Percentiles rank a stretch among this genome's conserved stretches.
Conservation (phyloP, 1,140 invertebrate species). For the Drosophila nigrodunni region DNA sequence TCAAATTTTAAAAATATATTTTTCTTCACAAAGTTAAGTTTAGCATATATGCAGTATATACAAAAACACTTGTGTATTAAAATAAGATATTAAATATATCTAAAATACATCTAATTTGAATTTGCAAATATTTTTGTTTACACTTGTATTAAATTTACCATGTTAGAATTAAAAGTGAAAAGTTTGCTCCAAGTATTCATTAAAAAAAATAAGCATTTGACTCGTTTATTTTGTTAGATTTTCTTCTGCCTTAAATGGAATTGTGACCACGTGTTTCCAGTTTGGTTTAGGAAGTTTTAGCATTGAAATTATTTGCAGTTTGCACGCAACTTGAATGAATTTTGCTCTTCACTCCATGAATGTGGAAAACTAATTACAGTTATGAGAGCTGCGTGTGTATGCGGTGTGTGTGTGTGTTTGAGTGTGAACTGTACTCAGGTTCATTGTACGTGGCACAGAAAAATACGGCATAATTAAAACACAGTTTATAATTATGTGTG, state of each 20-base stretch:
- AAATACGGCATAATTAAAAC: slow-evolving; percentile 45
- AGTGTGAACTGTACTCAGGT: slow-evolving; percentile 29
- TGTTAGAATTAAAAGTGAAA: no score
- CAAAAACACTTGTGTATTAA: no score
- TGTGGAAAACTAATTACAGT: slow-evolving; percentile 19
- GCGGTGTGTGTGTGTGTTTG: not conserved
- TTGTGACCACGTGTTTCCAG: not conserved
- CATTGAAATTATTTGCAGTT: slow-evolving; percentile 5
- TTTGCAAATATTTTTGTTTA: no score
- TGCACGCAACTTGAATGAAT: slow-evolving; percentile 9
- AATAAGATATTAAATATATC: no score
- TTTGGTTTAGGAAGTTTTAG: slow-evolving; percentile 16
- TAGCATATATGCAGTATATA: no score
- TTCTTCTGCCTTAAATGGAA: not conserved
- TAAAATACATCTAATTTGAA: no score
- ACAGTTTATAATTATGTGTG: slow-evolving; percentile 41
- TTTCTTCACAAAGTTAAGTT: no score
- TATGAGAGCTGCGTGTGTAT: slow-evolving; percentile 1
- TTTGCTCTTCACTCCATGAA: not conserved
- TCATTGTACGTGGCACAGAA: slow-evolving; percentile 26
- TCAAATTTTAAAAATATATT: no score
- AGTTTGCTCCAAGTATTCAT: no score
- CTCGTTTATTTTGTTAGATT: not conserved
- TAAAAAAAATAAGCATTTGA: no score
- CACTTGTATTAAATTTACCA: no score